Conservation (phyloP, 2,888 invertebrate species). For the Pseudanteris insignis region DNA sequence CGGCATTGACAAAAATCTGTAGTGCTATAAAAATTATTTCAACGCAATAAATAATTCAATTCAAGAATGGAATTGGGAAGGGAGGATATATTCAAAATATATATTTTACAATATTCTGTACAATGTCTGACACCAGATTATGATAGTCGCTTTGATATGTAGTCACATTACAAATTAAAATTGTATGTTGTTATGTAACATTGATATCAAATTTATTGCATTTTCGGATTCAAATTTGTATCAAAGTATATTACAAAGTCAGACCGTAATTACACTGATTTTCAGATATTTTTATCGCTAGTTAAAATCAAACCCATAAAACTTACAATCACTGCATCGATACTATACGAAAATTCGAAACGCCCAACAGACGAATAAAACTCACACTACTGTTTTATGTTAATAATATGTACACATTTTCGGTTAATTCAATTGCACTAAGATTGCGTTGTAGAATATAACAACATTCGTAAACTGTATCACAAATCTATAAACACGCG, state of each 20-base stretch:
- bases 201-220: too few relatives aligned
- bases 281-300: too few relatives aligned
- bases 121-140: conserved; percentile 45
- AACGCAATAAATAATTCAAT: conserved; percentile 56
- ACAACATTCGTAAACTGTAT: conserved; percentile 46
- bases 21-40: conserved; percentile 21
- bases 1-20: conserved; percentile 42
- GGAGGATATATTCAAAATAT: conserved; percentile 55
- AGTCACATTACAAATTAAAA: conserved; percentile 27
- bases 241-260: too few relatives aligned
- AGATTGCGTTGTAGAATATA: conserved; percentile 48
- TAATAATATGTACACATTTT: conserved; percentile 28
- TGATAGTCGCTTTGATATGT: conserved; percentile 15
- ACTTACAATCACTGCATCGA: too few relatives aligned
- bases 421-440: conserved; percentile 53
- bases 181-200: too few relatives aligned
- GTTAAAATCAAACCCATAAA: too few relatives aligned
- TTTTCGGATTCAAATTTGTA: too few relatives aligned
- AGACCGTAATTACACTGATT: too few relatives aligned
- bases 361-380: conserved; percentile 2
- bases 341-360: conserved; percentile 7
- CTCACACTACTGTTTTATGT: conserved; percentile 7
- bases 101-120: conserved; percentile 64
- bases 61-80: conserved; percentile 36
- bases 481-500: conserved; percentile 48